Conservation (phyloP, 2,797 vertebrate species). For the Micrastur ruficollis region DNA sequence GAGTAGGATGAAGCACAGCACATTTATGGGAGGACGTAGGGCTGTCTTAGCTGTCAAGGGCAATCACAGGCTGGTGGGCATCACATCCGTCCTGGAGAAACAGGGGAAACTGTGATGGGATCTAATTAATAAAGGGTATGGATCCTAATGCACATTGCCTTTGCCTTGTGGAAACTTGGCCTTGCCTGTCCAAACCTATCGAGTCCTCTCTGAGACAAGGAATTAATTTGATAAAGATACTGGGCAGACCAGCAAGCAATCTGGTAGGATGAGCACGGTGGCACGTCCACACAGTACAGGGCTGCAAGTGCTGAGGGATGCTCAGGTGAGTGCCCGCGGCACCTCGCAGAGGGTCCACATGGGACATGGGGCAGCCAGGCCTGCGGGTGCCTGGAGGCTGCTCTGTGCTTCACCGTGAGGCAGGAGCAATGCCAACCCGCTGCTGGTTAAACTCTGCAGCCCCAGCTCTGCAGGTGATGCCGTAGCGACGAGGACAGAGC, state of each 20-base stretch:
- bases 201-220: neutral
- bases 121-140: neutral
- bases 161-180: neutral
- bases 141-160: neutral
- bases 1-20: neutral
- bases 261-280: neutral
- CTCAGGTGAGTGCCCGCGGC: fast-evolving
- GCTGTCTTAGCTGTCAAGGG: neutral
- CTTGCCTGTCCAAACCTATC: neutral
- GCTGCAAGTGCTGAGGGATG: neutral
- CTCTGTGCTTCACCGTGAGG: fast-evolving
- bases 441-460: neutral
- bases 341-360: neutral
- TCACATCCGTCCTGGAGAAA: neutral
- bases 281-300: neutral
- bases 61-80: neutral
- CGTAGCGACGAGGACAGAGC: neutral
- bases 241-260: neutral
- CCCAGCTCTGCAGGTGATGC: neutral
- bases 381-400: neutral
- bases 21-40: neutral
- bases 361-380: neutral
- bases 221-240: neutral
- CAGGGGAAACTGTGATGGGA: neutral
- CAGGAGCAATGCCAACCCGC: neutral